These are phyloP conservation scores for Periphyllus acericola DNA, from an alignment of 2,888 invertebrate species.

Conservation along the genomic window DNA sequence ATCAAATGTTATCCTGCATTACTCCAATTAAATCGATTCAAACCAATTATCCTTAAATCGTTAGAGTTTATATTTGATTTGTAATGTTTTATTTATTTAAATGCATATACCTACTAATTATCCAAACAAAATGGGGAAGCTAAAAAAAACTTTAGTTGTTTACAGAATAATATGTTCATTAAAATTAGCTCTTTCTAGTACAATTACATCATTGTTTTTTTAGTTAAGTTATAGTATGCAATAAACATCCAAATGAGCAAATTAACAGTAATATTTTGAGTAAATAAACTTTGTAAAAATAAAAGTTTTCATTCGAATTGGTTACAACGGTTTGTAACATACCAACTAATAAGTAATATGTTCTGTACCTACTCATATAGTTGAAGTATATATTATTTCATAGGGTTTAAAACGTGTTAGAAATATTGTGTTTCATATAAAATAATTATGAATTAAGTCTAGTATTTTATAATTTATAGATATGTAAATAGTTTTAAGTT, in stretches of 20 bases:
- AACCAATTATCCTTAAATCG: slow-evolving; percentile 12
- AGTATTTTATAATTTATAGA: too few species aligned
- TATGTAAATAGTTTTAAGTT: too few species aligned
- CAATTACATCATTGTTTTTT: neutral
- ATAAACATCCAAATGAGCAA: slow-evolving; percentile 4
- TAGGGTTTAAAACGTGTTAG: neutral
- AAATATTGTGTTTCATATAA: neutral
- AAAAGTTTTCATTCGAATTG: neutral
- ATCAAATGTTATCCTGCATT: neutral
- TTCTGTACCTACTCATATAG: too few species aligned
- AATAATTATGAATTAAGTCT: neutral
- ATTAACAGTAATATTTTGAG: neutral
- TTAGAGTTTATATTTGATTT: slow-evolving; percentile 11
- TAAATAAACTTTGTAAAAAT: slow-evolving; percentile 12
- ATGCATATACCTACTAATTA: neutral
- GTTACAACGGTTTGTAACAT: neutral
- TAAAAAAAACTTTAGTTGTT: slow-evolving; percentile 1
- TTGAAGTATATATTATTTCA: neutral
- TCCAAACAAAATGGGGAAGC: neutral
- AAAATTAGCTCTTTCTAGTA: neutral
- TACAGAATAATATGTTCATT: slow-evolving; percentile 1
- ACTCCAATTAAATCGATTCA: neutral
- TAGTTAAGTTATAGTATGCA: neutral
- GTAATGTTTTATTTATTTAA: slow-evolving; percentile 23
- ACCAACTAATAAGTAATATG: too few species aligned